Evolutionary conservation across 2,113 vertebrate species (phyloP), one percentile per base, ranked within the genome.

Genomic region (Pseudorectes ferrugineus): DNA sequence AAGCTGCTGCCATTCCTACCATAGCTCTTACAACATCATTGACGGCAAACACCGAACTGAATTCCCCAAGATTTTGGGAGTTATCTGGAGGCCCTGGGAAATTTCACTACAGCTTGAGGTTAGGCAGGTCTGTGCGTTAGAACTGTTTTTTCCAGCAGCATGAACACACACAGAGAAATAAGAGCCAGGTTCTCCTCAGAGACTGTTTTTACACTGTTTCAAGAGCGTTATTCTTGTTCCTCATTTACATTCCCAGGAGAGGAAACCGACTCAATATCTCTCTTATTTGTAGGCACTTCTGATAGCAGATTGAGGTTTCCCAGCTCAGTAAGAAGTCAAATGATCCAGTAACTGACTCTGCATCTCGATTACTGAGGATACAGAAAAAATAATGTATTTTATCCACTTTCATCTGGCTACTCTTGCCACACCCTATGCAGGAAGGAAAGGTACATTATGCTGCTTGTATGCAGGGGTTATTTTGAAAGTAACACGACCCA

Each of bases 241-340:
- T 96, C 81, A 79, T 88, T 91, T 95, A 58, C 66, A 82, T 89
- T 95, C 91, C 88, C 85, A 68, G 29, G 85, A 85, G 82, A 89
- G 71, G 88, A 96, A 93, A 73, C 74, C 3, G 4, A 85, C 92
- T 88, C 88, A 81, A 1, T 88, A 61, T 89, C 90, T 88, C 78
- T 80, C 74, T 79, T 91, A 88, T 85, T 93, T 95, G 76, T 82
- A 96, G 81, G 76, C 88, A 75, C 82, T 96, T 74, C 79, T 71
- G 92, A 94, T 71, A 93, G 92, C 45, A 94, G 87, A 74, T 51
- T 88, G 93, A 95, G 77, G 76, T 88, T 96, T 96, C 88, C 78
- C 92, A 96, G 90, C 63, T 93, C 75, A 57, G 52, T 90, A 84
- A 89, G 59, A 93, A 93, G 82, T 92, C 82, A 87, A 91, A 95